Conservation (phyloP, 2,797 vertebrate species). For the Pangasius macronema region DNA sequence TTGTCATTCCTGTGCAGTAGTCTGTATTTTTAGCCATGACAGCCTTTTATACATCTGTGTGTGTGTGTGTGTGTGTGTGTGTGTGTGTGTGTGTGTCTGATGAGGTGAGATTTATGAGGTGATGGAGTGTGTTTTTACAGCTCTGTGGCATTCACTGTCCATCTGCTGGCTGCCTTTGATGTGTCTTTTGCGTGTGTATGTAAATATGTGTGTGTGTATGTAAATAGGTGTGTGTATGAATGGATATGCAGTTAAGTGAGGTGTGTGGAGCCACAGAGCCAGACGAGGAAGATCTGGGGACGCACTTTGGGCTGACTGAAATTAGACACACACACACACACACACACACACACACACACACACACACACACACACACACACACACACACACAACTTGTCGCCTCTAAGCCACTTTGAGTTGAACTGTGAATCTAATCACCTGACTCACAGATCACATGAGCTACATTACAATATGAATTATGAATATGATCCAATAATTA, state of each 20-base stretch:
- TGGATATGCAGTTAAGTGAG: background rate
- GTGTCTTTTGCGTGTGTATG: background rate
- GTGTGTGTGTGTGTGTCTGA: conserved; percentile 16
- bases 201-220: background rate
- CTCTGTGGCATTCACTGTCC: conserved; percentile 4
- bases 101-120: conserved; percentile 37
- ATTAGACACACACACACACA: conserved; percentile 45
- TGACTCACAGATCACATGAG: background rate
- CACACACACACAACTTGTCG: conserved; percentile 35
- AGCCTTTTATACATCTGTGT: conserved; percentile 36
- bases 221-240: background rate
- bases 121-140: conserved; percentile 33
- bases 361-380: conserved; percentile 52
- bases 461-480: background rate
- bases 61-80: conserved; percentile 17
- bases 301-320: conserved; percentile 55
- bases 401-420: conserved; percentile 12
- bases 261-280: conserved; percentile 47
- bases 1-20: conserved; percentile 32
- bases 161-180: conserved; percentile 1
- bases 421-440: conserved; percentile 5
- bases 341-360: too few relatives aligned
- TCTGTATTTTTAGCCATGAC: conserved; percentile 30
- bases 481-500: background rate
- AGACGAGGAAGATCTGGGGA: conserved; percentile 64